Percentiles rank a stretch among this genome's conserved stretches.
phyloP scores from a whole-genome alignment of 1,140 invertebrate species.

The Drosophila sturtevanti region DNA sequence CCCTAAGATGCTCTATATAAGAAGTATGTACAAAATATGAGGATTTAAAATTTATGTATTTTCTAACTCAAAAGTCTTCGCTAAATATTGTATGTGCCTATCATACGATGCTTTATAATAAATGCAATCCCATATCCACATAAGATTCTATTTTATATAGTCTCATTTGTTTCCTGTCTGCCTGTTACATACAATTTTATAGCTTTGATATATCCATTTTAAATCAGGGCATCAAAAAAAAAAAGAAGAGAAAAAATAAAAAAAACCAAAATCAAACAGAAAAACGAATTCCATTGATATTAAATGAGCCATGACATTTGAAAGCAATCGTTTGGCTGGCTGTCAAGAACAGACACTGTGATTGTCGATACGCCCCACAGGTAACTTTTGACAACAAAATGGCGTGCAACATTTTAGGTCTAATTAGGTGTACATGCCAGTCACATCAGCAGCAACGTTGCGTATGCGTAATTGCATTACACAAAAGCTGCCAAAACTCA shows the following conservation, averaged over 20 bases:
- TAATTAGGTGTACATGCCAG: slow-evolving; percentile 56
- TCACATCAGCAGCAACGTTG: slow-evolving; percentile 10
- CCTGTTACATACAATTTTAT: neutral
- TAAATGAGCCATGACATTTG: slow-evolving; percentile 64
- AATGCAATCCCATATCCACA: too few species aligned
- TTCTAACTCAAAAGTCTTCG: too few species aligned
- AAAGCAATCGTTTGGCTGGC: slow-evolving; percentile 49
- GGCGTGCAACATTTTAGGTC: slow-evolving; percentile 49
- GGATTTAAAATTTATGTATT: neutral
- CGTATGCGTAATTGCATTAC: slow-evolving; percentile 61
- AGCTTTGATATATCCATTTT: neutral
- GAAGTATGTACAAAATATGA: too few species aligned
- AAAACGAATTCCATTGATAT: slow-evolving; percentile 34
- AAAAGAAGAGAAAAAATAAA: neutral
- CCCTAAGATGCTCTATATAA: neutral
- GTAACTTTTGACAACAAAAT: slow-evolving; percentile 57
- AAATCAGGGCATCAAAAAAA: neutral
- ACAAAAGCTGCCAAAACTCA: slow-evolving; percentile 47
- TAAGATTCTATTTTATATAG: neutral
- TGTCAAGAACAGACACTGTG: slow-evolving; percentile 54
- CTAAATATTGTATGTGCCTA: too few species aligned
- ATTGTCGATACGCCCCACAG: slow-evolving; percentile 17
- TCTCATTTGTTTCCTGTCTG: neutral
- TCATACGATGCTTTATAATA: too few species aligned
- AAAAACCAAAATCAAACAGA: neutral